phyloP scores from a whole-genome alignment of 2,888 invertebrate genomes.

The Desoria tigrina region DNA sequence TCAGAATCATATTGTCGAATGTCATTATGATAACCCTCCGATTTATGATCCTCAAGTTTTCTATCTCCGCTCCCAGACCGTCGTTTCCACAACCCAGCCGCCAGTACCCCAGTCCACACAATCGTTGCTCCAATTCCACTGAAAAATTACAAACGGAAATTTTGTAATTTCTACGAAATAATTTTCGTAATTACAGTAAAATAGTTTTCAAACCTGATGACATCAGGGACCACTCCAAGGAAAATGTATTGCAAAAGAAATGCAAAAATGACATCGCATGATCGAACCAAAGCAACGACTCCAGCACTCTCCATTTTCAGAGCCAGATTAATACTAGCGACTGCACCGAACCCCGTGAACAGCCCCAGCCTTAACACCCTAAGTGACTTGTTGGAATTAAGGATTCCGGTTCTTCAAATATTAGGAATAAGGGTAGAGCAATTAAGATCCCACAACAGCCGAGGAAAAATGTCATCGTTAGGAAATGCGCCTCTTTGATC shows the following conservation, averaged over 20 bases:
- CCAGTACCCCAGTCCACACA: slow-evolving; percentile 78
- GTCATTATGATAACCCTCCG: too few species aligned
- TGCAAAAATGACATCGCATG: slow-evolving; percentile 87
- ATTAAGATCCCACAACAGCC: too few species aligned
- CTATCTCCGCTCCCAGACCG: too few species aligned
- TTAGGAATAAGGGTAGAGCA: too few species aligned
- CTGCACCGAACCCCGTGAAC: too few species aligned
- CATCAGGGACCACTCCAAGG: slow-evolving; percentile 39
- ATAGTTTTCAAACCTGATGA: slow-evolving; percentile 33
- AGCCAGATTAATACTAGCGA: slow-evolving; percentile 69
- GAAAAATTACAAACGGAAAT: slow-evolving; percentile 57
- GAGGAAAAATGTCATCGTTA: too few species aligned
- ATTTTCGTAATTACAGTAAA: slow-evolving; percentile 4
- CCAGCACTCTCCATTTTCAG: slow-evolving; percentile 68
- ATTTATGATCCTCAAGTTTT: too few species aligned
- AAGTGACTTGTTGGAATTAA: too few species aligned
- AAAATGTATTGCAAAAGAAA: slow-evolving; percentile 48
- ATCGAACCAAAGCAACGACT: slow-evolving; percentile 84
- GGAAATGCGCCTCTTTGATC: too few species aligned
- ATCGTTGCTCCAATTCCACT: slow-evolving; percentile 79
- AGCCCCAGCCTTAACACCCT: too few species aligned
- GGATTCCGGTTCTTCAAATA: slow-evolving; percentile 68
- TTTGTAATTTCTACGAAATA: too few species aligned
- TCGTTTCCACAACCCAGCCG: slow-evolving; percentile 84
- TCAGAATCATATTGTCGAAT: too few species aligned